These are phyloP conservation scores for Troilus luridus DNA, from an alignment of 2,888 invertebrate genomes.

Conservation along the genomic window DNA sequence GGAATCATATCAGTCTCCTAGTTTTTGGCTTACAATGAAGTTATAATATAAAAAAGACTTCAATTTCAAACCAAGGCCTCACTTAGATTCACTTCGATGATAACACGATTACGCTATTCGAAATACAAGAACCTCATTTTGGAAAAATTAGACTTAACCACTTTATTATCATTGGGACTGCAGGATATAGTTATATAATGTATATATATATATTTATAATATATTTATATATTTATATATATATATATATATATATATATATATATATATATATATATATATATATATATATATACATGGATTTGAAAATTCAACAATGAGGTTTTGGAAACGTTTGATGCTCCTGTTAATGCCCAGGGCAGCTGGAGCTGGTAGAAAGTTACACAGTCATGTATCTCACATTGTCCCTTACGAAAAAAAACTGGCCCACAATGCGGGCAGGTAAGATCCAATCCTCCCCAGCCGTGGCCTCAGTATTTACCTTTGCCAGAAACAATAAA, in stretches of 20 bases:
- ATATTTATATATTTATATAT: neutral
- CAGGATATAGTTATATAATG: too few species aligned
- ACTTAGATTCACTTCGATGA: too few species aligned
- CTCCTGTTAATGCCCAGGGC: slow-evolving; percentile 10
- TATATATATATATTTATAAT: too few species aligned
- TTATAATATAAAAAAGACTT: too few species aligned
- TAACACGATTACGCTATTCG: too few species aligned
- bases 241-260: too few species aligned
- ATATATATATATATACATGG: neutral
- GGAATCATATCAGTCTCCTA: too few species aligned
- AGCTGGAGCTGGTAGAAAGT: slow-evolving; percentile 51
- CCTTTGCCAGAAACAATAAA: neutral
- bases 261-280: neutral
- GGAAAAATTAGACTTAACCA: too few species aligned
- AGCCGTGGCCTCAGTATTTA: slow-evolving; percentile 10
- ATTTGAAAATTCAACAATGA: neutral
- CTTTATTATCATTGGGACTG: too few species aligned
- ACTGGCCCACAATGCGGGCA: slow-evolving; percentile 55
- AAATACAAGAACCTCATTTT: too few species aligned
- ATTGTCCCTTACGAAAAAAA: slow-evolving; percentile 51
- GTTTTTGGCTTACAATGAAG: too few species aligned
- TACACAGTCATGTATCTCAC: slow-evolving; percentile 57
- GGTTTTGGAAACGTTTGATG: neutral
- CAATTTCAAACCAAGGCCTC: too few species aligned
- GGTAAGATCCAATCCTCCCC: slow-evolving; percentile 42